Evolutionary conservation across 2,113 vertebrate species (phyloP), one percentile per base, ranked within the genome.

Genomic region (Microcebus griseorufus): DNA sequence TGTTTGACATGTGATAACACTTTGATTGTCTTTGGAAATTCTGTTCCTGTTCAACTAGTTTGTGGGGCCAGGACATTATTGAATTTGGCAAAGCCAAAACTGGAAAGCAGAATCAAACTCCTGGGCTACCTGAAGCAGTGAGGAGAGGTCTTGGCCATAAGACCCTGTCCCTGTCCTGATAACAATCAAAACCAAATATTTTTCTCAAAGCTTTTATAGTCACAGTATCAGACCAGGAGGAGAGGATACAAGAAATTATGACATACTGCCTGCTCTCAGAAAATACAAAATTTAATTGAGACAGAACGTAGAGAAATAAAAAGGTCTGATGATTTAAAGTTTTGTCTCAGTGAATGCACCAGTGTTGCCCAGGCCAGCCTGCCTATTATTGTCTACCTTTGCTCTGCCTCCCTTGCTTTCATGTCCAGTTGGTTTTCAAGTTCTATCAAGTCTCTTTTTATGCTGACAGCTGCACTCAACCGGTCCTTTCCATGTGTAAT

Each of bases 81-180:
- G 62, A 72, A 96, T 75, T 95, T 95, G 95, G 89, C 94, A 96
- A 97, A 37, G 45, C 13, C 72, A 53, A 88, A 82, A 73, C 53
- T 94, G 58, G 58, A 73, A 60, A 95, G 20, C 55, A 78, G 64
- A 95, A 45, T 69, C 88, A 95, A 81, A 95, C 12, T 85, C 32
- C 23, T 82, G 73, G 32, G 67, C 69, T 85, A 67, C 34, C 42
- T 69, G 62, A 96, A 75, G 27, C 55, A 79, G n/a, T 39, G 25
- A 70, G 48, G 14, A 39, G 32, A 65, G 53, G n/a, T 72, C 75
- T 90, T 69, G 58, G 75, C 42, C 58, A 60, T 27, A 48, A 70
- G 27, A 42, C 42, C 42, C 3, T 88, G 2, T 92, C 37, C 51
- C 10, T 89, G 73, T 83, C 55, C 78, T 48, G 34, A 82, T 72